Conservation (phyloP, 2,113 vertebrate genomes). For the Callorhinus ursinus region DNA sequence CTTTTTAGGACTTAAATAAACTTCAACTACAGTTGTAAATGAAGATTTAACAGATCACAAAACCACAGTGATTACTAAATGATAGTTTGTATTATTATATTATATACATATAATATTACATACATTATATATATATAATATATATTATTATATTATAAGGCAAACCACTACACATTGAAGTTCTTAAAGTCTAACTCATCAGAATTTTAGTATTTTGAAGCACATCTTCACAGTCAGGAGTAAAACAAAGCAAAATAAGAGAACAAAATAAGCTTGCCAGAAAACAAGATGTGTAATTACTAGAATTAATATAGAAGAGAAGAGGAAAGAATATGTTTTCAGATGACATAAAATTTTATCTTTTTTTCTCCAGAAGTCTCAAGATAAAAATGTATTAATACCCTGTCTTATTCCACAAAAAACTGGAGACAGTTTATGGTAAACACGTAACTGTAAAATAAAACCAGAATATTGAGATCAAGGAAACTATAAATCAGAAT, state of each 20-base stretch:
- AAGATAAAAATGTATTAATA: not conserved
- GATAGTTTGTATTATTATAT: not conserved
- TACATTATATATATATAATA: no score
- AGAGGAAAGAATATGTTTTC: not conserved
- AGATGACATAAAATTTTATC: slow-evolving; percentile 41
- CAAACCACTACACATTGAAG: not conserved
- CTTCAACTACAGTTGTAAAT: not conserved
- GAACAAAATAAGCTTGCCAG: slow-evolving; percentile 18
- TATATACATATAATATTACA: no score
- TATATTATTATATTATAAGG: not conserved
- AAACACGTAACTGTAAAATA: not conserved
- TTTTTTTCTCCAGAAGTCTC: slow-evolving; percentile 8
- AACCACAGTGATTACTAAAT: slow-evolving; percentile 20
- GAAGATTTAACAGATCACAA: slow-evolving; percentile 29
- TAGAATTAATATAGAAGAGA: not conserved
- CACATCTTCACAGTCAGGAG: slow-evolving; percentile 15
- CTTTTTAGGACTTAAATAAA: slow-evolving; percentile 39
- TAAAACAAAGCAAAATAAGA: not conserved
- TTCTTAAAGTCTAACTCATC: not conserved
- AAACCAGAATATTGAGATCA: not conserved
- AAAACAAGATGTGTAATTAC: not conserved
- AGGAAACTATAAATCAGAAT: not conserved
- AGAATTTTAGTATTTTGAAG: slow-evolving; percentile 31
- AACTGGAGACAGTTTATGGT: not conserved
- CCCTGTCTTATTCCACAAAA: slow-evolving; percentile 1